Evolutionary conservation across 1,140 invertebrate genomes (phyloP).

Genomic region (Drosophila quadrilineata): DNA sequence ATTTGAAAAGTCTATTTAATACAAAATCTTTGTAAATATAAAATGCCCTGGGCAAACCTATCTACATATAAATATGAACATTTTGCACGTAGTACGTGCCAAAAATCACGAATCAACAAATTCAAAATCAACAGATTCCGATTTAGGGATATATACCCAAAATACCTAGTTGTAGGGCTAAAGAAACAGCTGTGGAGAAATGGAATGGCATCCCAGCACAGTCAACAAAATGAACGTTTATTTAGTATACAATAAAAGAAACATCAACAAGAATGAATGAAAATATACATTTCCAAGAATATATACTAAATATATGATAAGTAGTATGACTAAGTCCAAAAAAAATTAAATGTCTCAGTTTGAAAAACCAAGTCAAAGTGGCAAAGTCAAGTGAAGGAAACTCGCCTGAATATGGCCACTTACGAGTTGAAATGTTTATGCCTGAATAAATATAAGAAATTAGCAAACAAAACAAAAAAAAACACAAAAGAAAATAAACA

Average conservation of each 20-base stretch:
- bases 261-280: constrained; percentile 5
- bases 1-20: too few relatives aligned
- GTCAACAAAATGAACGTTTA: constrained; percentile 6
- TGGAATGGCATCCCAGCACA: too few relatives aligned
- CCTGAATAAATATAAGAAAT: not conserved
- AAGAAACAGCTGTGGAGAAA: constrained; percentile 13
- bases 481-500: not conserved
- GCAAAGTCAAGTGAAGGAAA: constrained; percentile 65
- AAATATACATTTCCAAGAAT: constrained; percentile 56
- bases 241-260: constrained; percentile 24
- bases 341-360: not conserved
- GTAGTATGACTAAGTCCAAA: constrained; percentile 42
- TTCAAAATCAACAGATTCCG: not conserved
- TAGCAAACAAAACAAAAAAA: not conserved
- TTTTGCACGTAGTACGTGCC: too few relatives aligned
- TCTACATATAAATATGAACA: too few relatives aligned
- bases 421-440: not conserved
- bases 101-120: not conserved
- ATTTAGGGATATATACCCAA: constrained; percentile 4
- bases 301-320: constrained; percentile 24
- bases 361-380: constrained; percentile 16
- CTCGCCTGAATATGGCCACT: not conserved
- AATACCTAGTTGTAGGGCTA: constrained; percentile 14
- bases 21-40: too few relatives aligned
- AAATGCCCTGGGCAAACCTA: too few relatives aligned